These are phyloP conservation scores for Jacana jacana DNA, from an alignment of 2,113 vertebrate genomes.

Conservation along the genomic window DNA sequence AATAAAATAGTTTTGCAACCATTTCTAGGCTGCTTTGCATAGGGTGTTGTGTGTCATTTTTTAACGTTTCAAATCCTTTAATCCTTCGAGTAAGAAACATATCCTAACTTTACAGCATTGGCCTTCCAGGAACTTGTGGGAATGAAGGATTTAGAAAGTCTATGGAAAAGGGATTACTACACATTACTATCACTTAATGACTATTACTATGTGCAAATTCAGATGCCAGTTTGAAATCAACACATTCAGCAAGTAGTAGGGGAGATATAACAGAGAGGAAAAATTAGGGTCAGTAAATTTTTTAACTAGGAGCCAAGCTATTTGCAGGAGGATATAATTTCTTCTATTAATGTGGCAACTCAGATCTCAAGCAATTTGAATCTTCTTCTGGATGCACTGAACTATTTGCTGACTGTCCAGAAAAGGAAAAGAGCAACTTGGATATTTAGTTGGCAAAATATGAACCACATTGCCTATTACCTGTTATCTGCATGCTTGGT, in stretches of 20 bases:
- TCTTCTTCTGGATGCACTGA: not conserved
- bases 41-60: not conserved
- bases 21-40: not conserved
- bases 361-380: not conserved
- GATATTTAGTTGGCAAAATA: not conserved
- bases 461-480: not conserved
- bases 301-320: not conserved
- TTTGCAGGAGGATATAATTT: not conserved
- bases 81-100: slow-evolving; percentile 5
- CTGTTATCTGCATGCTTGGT: not conserved
- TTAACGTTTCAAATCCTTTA: slow-evolving; percentile 23
- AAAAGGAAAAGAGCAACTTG: not conserved
- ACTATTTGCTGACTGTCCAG: not conserved
- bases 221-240: not conserved
- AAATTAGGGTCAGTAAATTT: not conserved
- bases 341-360: not conserved
- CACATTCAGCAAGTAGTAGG: not conserved
- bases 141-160: slow-evolving; percentile 19
- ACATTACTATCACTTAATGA: not conserved
- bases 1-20: slow-evolving; percentile 1
- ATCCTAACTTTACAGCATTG: not conserved
- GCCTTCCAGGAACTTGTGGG: slow-evolving; percentile 8
- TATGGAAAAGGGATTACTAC: slow-evolving; percentile 10
- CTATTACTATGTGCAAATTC: not conserved
- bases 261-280: not conserved